Base-by-base conservation (phyloP, 2,888 invertebrate species). In the Metopia argyrocephala region DNA sequence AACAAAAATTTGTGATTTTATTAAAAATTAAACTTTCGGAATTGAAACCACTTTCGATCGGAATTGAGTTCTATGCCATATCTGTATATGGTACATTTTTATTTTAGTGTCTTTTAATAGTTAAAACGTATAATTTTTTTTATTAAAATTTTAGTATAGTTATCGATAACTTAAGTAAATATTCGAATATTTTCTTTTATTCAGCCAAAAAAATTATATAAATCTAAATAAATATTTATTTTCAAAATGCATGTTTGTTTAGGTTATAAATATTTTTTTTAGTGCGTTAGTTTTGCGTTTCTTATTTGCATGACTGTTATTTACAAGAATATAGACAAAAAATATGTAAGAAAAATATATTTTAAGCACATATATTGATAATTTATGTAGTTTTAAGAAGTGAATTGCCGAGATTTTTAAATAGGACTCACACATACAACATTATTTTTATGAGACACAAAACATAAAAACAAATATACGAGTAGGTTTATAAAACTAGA, bases 171-270 rank as follows among this genome's bases (percentile, higher is more conserved):
- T 48, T 45, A 31, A 62, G 7, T 64, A 71, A 38, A 25, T 48
- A 57, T 27, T 54, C 56, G 27, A 21, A 23, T 64, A 48, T 50
- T 12, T 18, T 59, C 66, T 56, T 27, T 48, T 50, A 45, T 25
- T 56, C 28, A n/a, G n/a, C n/a, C n/a, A n/a, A n/a, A n/a, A n/a
- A n/a, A n/a, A n/a, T n/a, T n/a, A n/a, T n/a, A n/a, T n/a, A n/a
- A n/a, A n/a, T 31, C 57, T 27, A 12, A 38, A 21, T 25, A 45
- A 21, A 25, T 57, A 52, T 71, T 52, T 59, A 18, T 66, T 38
- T 66, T 59, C 57, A 50, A 56, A 31, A 15, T 78, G 78, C 78
- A 73, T 78, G 78, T 48, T 73, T 69, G 73, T 66, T 73, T 54
- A 57, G 50, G 12, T 59, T 25, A 28, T 38, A 62, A 18, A 59